These are phyloP conservation scores for Felis catus DNA, from an alignment of 2,113 vertebrate genomes.

Conservation along the genomic window DNA sequence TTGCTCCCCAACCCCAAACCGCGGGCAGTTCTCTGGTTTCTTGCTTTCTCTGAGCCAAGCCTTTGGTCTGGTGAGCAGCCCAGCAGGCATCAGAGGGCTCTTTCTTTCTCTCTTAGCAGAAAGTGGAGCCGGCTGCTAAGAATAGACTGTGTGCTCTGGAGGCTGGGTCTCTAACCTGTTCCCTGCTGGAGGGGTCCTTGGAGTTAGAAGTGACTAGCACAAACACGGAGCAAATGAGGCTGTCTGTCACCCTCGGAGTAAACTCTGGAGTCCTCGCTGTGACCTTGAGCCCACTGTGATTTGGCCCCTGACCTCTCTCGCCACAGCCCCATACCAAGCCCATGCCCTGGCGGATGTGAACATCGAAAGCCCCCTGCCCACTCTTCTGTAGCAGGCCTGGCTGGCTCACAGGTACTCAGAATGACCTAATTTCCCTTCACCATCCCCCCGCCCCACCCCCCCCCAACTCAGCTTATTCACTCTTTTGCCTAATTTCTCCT, in stretches of 20 bases:
- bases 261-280: background rate
- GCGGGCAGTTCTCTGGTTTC: fast-evolving
- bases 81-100: background rate
- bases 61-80: background rate
- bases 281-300: background rate
- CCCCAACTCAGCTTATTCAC: background rate
- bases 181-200: background rate
- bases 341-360: fast-evolving
- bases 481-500: background rate
- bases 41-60: background rate
- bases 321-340: no score
- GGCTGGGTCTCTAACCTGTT: background rate
- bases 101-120: background rate
- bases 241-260: fast-evolving
- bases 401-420: fast-evolving
- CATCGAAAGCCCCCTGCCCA: background rate
- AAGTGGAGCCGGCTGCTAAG: background rate
- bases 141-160: background rate
- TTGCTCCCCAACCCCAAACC: fast-evolving
- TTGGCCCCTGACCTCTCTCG: background rate
- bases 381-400: background rate
- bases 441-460: fast-evolving
- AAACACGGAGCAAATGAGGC: no score
- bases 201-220: background rate
- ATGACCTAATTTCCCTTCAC: background rate